Conservation (phyloP, 2,113 vertebrate genomes). For the Oenanthe melanoleuca region DNA sequence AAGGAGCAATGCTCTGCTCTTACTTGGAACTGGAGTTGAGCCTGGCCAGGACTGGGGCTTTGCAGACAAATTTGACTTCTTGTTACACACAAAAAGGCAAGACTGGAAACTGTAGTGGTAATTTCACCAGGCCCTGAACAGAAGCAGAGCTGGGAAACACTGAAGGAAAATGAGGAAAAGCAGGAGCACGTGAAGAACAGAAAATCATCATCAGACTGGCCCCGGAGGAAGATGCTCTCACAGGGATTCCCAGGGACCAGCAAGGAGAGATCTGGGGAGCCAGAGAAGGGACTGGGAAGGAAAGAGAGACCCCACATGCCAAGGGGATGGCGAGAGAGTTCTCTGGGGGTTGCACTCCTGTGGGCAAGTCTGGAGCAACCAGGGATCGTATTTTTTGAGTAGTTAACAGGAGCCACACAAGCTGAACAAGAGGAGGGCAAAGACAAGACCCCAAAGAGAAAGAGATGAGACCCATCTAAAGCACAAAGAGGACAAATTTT, state of each 20-base stretch:
- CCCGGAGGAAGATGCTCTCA: neutral
- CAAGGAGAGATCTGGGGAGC: neutral
- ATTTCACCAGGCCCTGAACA: neutral
- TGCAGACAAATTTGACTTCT: neutral
- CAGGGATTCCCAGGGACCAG: neutral
- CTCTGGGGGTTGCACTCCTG: neutral
- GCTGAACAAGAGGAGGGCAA: neutral
- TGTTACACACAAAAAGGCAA: neutral
- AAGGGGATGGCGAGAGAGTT: neutral
- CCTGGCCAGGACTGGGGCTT: neutral
- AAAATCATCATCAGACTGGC: neutral
- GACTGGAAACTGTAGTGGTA: neutral
- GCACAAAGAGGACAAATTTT: neutral
- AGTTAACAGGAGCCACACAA: neutral
- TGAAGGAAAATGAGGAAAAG: neutral
- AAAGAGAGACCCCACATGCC: accelerated
- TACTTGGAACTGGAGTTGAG: neutral
- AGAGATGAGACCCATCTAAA: neutral
- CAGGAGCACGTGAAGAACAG: accelerated
- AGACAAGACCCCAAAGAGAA: neutral
- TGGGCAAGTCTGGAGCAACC: neutral
- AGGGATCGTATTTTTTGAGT: neutral
- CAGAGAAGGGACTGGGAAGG: neutral
- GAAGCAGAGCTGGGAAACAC: neutral
- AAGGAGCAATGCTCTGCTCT: neutral